Percentiles rank a stretch among this genome's conserved stretches.
These are phyloP conservation scores for Ammodytes dubius DNA, from an alignment of 2,113 vertebrate species.

Conservation along the genomic window DNA sequence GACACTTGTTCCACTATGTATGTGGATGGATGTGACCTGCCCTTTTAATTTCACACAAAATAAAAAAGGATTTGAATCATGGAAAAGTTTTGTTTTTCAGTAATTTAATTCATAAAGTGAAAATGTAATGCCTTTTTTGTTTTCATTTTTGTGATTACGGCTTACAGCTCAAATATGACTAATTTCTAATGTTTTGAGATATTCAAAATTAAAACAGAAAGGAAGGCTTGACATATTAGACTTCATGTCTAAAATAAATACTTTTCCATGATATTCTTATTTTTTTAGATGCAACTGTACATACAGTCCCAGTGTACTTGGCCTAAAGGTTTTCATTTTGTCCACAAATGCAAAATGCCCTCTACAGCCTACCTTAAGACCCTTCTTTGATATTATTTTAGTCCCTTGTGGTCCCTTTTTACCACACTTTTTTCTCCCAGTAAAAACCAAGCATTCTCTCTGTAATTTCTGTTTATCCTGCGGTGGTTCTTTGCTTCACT, in stretches of 20 bases:
- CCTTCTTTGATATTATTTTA: constrained; percentile 70
- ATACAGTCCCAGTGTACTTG: constrained; percentile 36
- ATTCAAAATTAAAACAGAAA: no score
- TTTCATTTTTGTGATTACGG: no score
- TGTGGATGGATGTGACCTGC: not conserved
- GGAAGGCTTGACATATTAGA: no score
- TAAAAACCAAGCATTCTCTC: constrained; percentile 63
- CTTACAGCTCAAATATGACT: no score
- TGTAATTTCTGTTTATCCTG: constrained; percentile 73
- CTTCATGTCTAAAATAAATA: no score
- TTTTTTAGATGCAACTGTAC: constrained; percentile 17
- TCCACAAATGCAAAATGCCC: constrained; percentile 37
- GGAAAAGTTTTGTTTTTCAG: no score
- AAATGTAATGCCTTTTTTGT: no score
- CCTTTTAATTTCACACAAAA: not conserved
- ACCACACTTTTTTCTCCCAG: constrained; percentile 29
- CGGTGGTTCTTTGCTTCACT: constrained; percentile 50
- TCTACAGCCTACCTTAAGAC: constrained; percentile 60
- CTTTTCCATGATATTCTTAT: no score
- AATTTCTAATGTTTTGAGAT: no score
- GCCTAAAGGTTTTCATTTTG: constrained; percentile 34
- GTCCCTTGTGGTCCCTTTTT: constrained; percentile 61
- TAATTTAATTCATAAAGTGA: no score
- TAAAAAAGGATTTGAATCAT: constrained; percentile 2
- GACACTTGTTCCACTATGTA: not conserved